Percentiles rank a stretch among this genome's conserved stretches.
phyloP scores from a whole-genome alignment of 2,888 invertebrate species.

The Saturnia pavonia region DNA sequence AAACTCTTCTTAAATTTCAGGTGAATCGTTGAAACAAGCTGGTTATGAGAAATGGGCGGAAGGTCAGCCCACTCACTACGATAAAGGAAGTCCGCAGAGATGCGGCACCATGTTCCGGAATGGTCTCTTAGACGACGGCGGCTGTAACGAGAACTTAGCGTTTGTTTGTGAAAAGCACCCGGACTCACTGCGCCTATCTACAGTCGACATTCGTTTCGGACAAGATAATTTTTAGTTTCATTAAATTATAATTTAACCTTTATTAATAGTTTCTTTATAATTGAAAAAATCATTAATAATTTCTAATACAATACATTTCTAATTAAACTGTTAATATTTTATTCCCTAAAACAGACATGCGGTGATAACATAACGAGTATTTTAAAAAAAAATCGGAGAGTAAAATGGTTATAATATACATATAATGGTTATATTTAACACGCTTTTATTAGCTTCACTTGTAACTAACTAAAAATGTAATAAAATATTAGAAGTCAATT shows the following conservation, averaged over 20 bases:
- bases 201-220: background rate
- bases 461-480: too few relatives aligned
- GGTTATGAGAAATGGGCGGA: constrained; percentile 23
- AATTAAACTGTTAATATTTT: too few relatives aligned
- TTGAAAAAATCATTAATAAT: too few relatives aligned
- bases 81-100: background rate
- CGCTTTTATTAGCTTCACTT: too few relatives aligned
- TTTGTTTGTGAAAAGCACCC: constrained; percentile 31
- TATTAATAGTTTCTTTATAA: too few relatives aligned
- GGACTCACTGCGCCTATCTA: constrained; percentile 8
- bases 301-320: too few relatives aligned
- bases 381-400: too few relatives aligned
- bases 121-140: constrained; percentile 22
- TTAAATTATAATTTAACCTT: background rate
- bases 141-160: constrained; percentile 18
- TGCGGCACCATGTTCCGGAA: constrained; percentile 26
- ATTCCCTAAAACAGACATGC: too few relatives aligned
- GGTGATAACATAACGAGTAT: too few relatives aligned
- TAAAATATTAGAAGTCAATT: too few relatives aligned
- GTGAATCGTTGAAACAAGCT: constrained; percentile 21
- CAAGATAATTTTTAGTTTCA: background rate
- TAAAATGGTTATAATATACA: too few relatives aligned
- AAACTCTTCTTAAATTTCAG: background rate
- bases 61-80: constrained; percentile 25
- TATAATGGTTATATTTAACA: too few relatives aligned